These are phyloP conservation scores for Lepus europaeus DNA, from an alignment of 2,113 vertebrate genomes.

Conservation along the genomic window DNA sequence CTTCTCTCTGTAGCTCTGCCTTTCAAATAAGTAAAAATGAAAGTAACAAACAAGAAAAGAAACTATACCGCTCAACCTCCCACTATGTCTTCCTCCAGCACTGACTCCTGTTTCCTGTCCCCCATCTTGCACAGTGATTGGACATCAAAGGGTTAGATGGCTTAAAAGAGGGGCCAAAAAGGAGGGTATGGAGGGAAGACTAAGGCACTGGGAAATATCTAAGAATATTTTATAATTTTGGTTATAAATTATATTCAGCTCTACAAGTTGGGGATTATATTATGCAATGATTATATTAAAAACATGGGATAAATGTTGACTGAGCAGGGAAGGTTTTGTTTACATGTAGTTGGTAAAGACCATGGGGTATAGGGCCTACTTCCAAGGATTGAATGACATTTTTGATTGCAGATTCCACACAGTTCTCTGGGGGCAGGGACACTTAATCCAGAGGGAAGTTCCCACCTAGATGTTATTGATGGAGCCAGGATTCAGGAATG, in stretches of 20 bases:
- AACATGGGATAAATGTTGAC: neutral
- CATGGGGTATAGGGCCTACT: neutral
- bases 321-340: neutral
- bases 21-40: no score
- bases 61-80: no score
- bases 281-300: neutral
- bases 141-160: neutral
- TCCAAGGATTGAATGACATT: slow-evolving; percentile 3
- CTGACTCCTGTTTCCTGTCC: neutral
- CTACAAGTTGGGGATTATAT: neutral
- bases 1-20: no score
- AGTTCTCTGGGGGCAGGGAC: neutral
- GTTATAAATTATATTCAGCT: slow-evolving; percentile 18
- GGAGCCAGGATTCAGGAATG: neutral
- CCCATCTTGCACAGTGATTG: neutral
- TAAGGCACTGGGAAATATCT: slow-evolving; percentile 30
- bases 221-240: slow-evolving; percentile 32
- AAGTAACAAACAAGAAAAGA: no score
- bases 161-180: neutral
- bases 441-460: neutral
- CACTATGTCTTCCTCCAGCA: neutral
- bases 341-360: neutral
- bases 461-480: neutral
- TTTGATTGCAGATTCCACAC: neutral
- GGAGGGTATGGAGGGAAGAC: neutral